Conservation (phyloP, 2,888 invertebrate species). For the Prionchulus punctatus region DNA sequence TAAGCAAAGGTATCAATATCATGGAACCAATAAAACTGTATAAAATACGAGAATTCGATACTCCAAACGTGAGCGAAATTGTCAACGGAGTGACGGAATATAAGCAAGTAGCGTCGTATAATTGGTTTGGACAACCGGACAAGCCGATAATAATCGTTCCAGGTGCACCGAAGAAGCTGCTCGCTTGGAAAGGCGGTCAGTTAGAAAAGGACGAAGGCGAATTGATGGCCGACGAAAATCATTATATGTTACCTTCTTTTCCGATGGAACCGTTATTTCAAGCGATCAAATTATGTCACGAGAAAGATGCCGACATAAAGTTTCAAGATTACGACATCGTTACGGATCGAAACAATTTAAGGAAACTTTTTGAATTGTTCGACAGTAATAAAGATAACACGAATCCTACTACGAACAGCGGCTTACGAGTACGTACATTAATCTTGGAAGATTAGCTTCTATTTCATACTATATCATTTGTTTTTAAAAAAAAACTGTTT, state of each 20-base stretch:
- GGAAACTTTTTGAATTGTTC: background rate
- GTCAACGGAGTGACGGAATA: too few species aligned
- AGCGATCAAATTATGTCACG: background rate
- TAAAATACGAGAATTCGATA: too few species aligned
- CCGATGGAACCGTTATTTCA: constrained; percentile 1
- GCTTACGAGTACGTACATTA: too few species aligned
- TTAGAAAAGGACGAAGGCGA: background rate
- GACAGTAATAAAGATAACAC: too few species aligned
- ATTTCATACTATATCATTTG: too few species aligned
- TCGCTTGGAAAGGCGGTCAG: background rate
- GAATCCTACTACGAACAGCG: too few species aligned
- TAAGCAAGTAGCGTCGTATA: constrained; percentile 1
- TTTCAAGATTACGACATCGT: constrained; percentile 3
- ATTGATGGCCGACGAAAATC: background rate
- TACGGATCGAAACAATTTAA: background rate
- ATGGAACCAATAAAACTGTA: too few species aligned
- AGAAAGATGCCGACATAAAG: too few species aligned
- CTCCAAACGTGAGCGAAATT: too few species aligned
- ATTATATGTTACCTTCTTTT: background rate
- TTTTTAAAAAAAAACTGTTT: too few species aligned
- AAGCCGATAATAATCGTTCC: background rate
- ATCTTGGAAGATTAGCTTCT: too few species aligned
- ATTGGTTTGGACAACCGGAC: background rate
- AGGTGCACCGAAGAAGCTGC: background rate
- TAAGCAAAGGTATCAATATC: too few species aligned